Evolutionary conservation across 2,888 invertebrate species (phyloP).

Genomic region (Phrixothrix hirtus): DNA sequence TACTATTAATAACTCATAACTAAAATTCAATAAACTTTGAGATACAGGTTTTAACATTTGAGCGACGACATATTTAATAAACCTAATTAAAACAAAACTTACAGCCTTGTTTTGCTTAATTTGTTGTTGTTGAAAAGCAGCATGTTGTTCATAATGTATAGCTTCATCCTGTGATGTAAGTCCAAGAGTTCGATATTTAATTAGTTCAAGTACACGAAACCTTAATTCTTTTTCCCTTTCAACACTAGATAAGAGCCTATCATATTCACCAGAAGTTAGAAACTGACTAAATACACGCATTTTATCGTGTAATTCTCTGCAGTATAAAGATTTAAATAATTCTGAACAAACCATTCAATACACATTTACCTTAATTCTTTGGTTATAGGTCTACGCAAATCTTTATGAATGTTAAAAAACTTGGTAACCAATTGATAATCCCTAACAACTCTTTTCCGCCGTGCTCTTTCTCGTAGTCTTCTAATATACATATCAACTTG

Average conservation of each 20-base stretch:
- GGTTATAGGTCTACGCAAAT: conserved; percentile 60
- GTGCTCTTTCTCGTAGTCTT: conserved; percentile 79
- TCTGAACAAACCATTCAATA: conserved; percentile 6
- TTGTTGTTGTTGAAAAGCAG: conserved; percentile 64
- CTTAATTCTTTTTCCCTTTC: conserved; percentile 85
- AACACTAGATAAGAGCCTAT: conserved; percentile 74
- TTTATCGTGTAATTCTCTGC: conserved; percentile 79
- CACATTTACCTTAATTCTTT: conserved; percentile 74
- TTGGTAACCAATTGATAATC: conserved; percentile 89
- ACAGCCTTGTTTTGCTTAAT: conserved; percentile 70
- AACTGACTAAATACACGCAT: conserved; percentile 87
- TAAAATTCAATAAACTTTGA: background rate
- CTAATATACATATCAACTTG: conserved; percentile 92
- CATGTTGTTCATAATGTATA: conserved; percentile 83
- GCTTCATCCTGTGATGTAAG: conserved; percentile 83
- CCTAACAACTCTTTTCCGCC: conserved; percentile 85
- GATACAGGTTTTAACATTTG: background rate
- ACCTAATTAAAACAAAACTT: conserved; percentile 54
- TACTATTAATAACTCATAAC: too few species aligned
- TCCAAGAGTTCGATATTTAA: conserved; percentile 84
- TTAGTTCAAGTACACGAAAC: conserved; percentile 78
- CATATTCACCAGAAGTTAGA: conserved; percentile 83
- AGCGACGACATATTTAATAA: background rate
- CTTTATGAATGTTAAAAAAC: conserved; percentile 69
- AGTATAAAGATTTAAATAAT: too few species aligned